Base-by-base conservation (phyloP, 2,113 vertebrate genomes). In the Saguinus midas region DNA sequence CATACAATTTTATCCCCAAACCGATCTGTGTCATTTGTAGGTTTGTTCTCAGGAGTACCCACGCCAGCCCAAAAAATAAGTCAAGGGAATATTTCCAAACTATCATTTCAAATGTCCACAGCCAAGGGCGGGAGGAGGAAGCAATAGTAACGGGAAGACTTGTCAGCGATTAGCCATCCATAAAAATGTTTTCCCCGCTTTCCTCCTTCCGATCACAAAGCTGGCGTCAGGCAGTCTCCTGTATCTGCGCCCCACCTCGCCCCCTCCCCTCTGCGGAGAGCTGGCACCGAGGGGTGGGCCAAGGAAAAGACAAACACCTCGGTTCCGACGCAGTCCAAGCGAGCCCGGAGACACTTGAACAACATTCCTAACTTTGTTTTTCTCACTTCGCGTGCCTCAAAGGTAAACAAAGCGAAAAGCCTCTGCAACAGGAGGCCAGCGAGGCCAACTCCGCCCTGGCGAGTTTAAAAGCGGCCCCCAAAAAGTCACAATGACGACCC, bases 141-240 rank as follows among this genome's bases (percentile, higher is more conserved):
- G 92, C 35, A 72, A 66, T 20, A 84, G 80, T 70, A 93, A 97
- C 91, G 91, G 94, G 97, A 91, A 97, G 97, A 86, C 97, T 94
- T 90, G 97, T 96, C 98, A 96, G 97, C 90, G 94, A 95, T 97
- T 29, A 97, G 81, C 98, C 96, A 98, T 94, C 98, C 98, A 95
- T 97, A 97, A 97, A 98, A 96, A 68, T 20, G 91, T 48, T 96
- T 45, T 73, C 95, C 96, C 83, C 57, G 97, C 80, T 90, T 98
- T 96, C 96, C 98, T 98, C 97, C 98, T 98, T 94, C 96, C 91
- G n/a, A 96, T 97, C 96, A 96, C 98, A 97, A 98, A 85, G 96
- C 98, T 96, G 99, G 99, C 99, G 99, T 99, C 99, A 97, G 98
- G 75, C 43, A 97, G 98, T 99, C 99, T 98, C 98, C 95, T 43